Percentiles rank a stretch among this genome's conserved stretches.
These are phyloP conservation scores for Fundulus diaphanus DNA, from an alignment of 2,797 vertebrate species.

Conservation along the genomic window DNA sequence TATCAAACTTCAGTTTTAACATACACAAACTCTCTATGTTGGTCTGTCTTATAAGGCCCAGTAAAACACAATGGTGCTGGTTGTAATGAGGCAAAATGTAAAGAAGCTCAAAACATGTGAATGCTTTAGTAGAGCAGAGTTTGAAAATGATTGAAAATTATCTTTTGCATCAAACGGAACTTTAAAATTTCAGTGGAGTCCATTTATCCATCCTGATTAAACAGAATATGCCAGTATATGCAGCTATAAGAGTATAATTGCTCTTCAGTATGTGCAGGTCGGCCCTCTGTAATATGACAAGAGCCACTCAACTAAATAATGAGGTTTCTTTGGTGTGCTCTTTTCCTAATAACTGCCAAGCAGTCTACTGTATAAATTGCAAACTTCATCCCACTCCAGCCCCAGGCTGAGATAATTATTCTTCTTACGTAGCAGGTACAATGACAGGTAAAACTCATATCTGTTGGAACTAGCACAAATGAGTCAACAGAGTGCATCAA, in stretches of 20 bases:
- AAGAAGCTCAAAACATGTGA: background rate
- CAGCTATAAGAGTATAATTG: background rate
- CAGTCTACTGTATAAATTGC: constrained; percentile 21
- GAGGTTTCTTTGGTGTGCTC: constrained; percentile 39
- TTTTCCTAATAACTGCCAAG: constrained; percentile 37
- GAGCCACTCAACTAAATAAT: constrained; percentile 50
- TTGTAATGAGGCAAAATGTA: background rate
- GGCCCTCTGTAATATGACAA: constrained; percentile 39
- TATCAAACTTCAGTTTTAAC: background rate
- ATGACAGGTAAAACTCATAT: constrained; percentile 14
- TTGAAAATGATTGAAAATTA: background rate
- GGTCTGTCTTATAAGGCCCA: no score
- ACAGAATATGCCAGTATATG: constrained; percentile 33
- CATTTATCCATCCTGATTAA: constrained; percentile 5
- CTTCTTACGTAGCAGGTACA: constrained; percentile 16
- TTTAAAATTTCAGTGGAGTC: constrained; percentile 26
- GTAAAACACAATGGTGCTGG: background rate
- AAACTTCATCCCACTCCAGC: constrained; percentile 7
- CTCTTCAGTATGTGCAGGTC: background rate
- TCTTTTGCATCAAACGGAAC: constrained; percentile 12
- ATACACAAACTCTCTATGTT: no score
- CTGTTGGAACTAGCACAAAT: background rate
- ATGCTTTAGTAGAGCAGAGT: background rate
- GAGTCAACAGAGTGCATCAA: constrained; percentile 1
- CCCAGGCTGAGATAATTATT: constrained; percentile 19